Conservation (phyloP, 2,888 invertebrate genomes). For the Chaitophorus viminalis region DNA sequence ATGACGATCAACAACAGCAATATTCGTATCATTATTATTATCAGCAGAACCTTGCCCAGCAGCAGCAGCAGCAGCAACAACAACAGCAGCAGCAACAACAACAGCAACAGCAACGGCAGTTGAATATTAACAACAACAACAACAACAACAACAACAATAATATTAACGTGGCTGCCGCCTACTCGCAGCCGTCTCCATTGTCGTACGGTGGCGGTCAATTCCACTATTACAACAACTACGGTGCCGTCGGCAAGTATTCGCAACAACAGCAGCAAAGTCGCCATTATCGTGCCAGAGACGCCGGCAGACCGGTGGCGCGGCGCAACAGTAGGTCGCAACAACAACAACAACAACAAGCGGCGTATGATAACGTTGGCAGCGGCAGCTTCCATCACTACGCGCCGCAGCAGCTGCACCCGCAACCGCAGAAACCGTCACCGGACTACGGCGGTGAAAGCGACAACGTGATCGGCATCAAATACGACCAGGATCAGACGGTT, state of each 20-base stretch:
- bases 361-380: too few species aligned
- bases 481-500: constrained; percentile 28
- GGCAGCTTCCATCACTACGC: constrained; percentile 1
- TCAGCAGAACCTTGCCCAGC: constrained; percentile 13
- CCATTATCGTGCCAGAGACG: constrained; percentile 37
- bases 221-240: background rate
- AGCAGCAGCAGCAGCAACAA: background rate
- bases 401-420: background rate
- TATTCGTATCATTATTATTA: constrained; percentile 27
- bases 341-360: constrained; percentile 5
- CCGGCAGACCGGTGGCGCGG: background rate
- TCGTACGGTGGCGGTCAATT: constrained; percentile 22
- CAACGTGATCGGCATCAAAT: constrained; percentile 33
- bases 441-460: background rate
- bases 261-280: background rate
- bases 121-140: background rate
- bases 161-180: background rate
- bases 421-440: background rate
- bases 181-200: background rate
- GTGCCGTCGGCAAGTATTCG: background rate
- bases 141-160: background rate
- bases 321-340: constrained; percentile 12
- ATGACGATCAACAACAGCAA: constrained; percentile 42
- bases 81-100: background rate
- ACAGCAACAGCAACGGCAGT: background rate